These are phyloP conservation scores for Lymantria dispar DNA, from an alignment of 2,888 invertebrate species.

Conservation along the genomic window DNA sequence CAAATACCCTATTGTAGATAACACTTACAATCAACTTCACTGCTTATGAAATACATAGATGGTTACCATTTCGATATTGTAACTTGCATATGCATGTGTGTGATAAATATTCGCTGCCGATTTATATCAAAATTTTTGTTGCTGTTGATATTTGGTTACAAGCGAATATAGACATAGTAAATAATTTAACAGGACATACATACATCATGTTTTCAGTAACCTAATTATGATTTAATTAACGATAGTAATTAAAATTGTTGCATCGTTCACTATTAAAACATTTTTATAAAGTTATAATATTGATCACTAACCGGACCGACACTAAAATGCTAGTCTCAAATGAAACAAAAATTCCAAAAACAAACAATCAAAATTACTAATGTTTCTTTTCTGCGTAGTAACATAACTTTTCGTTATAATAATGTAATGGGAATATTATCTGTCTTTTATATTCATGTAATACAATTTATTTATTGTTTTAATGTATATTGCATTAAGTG, in stretches of 20 bases:
- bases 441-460: too few relatives aligned
- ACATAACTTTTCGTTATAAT: neutral
- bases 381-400: neutral
- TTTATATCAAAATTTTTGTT: constrained; percentile 48
- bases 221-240: constrained; percentile 1
- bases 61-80: constrained; percentile 10
- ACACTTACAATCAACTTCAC: constrained; percentile 25
- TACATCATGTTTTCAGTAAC: constrained; percentile 13
- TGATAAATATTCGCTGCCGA: constrained; percentile 38
- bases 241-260: neutral
- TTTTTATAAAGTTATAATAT: constrained; percentile 15
- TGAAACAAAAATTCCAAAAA: neutral
- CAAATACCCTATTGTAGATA: constrained; percentile 20
- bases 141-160: constrained; percentile 55
- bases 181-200: constrained; percentile 11
- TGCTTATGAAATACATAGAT: constrained; percentile 32
- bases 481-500: neutral
- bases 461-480: neutral
- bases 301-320: constrained; percentile 56
- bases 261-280: constrained; percentile 9
- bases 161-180: constrained; percentile 38
- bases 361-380: neutral
- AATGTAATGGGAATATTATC: neutral
- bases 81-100: constrained; percentile 40
- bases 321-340: constrained; percentile 77